A percentile compares a stretch with the other conserved stretches of the same genome.
phyloP scores from a whole-genome alignment of 2,888 invertebrate species.

The Epinotia ramella region DNA sequence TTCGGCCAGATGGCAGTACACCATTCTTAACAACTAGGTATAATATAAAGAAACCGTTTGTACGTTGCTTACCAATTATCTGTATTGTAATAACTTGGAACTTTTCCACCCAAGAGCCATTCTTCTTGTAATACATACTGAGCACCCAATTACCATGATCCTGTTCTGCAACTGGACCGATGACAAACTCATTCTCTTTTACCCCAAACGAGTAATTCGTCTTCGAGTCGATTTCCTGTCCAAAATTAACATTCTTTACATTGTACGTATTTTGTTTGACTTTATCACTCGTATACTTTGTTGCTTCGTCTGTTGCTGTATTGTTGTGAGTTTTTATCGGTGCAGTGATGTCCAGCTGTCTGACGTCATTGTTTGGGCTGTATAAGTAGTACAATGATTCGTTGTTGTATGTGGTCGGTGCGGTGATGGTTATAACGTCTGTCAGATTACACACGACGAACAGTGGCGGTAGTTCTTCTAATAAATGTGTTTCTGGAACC shows the following conservation, averaged over 20 bases:
- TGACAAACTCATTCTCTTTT: conserved; percentile 60
- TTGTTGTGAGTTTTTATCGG: conserved; percentile 42
- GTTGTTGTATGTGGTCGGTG: conserved; percentile 57
- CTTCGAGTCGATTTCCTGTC: neutral
- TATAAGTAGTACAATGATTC: conserved; percentile 58
- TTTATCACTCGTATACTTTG: neutral
- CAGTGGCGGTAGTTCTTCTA: conserved; percentile 61
- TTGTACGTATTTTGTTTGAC: conserved; percentile 41
- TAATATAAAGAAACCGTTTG: too few relatives aligned
- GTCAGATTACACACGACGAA: conserved; percentile 57
- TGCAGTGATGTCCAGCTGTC: conserved; percentile 53
- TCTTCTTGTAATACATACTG: conserved; percentile 60
- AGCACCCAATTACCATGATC: conserved; percentile 78
- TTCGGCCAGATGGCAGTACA: too few relatives aligned
- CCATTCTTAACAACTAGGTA: too few relatives aligned
- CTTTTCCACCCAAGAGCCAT: conserved; percentile 64
- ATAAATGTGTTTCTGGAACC: conserved; percentile 64
- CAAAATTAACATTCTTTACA: conserved; percentile 53
- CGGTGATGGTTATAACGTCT: conserved; percentile 64
- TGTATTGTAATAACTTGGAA: conserved; percentile 71
- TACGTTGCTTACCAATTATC: conserved; percentile 63
- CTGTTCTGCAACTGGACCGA: conserved; percentile 67
- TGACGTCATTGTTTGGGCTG: conserved; percentile 64
- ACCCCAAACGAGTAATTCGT: conserved; percentile 48
- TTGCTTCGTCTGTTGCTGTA: conserved; percentile 16